Conservation (phyloP, 2,888 invertebrate species). For the Epinotia brunnichana region DNA sequence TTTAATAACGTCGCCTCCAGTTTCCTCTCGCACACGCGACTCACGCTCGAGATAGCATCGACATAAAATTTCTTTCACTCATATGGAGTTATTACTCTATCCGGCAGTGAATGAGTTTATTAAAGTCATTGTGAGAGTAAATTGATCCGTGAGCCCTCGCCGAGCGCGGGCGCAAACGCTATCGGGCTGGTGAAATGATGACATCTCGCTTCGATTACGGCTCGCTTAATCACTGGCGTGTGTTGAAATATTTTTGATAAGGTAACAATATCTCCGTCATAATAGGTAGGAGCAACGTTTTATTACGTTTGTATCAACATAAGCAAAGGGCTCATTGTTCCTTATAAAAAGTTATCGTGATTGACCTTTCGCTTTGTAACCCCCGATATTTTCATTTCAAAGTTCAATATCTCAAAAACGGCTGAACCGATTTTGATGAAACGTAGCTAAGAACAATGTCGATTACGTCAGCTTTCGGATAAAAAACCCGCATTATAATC, state of each 20-base stretch:
- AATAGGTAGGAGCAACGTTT: background rate
- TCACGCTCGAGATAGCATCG: conserved; percentile 78
- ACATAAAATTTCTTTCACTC: conserved; percentile 78
- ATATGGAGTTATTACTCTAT: conserved; percentile 74
- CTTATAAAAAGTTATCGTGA: conserved; percentile 15
- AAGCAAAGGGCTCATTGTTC: conserved; percentile 20
- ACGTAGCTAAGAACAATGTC: no score
- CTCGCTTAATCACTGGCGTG: conserved; percentile 50
- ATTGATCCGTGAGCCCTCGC: conserved; percentile 70
- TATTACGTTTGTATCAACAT: conserved; percentile 11
- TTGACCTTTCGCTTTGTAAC: conserved; percentile 20
- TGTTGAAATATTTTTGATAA: conserved; percentile 50
- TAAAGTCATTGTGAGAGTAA: conserved; percentile 79
- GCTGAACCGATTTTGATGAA: no score
- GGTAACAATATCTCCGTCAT: conserved; percentile 14
- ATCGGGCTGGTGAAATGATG: conserved; percentile 64
- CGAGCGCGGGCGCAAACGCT: conserved; percentile 65
- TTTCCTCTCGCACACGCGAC: conserved; percentile 76
- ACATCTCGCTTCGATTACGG: conserved; percentile 52
- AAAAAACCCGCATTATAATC: no score
- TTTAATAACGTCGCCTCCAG: conserved; percentile 78
- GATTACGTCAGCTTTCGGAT: no score
- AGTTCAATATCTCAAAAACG: no score
- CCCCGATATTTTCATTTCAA: no score
- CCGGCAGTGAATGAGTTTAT: conserved; percentile 72